Percentiles rank a stretch among this genome's conserved stretches.
Conservation (phyloP, 2,113 vertebrate genomes). For the Sterrhoptilus dennistouni region DNA sequence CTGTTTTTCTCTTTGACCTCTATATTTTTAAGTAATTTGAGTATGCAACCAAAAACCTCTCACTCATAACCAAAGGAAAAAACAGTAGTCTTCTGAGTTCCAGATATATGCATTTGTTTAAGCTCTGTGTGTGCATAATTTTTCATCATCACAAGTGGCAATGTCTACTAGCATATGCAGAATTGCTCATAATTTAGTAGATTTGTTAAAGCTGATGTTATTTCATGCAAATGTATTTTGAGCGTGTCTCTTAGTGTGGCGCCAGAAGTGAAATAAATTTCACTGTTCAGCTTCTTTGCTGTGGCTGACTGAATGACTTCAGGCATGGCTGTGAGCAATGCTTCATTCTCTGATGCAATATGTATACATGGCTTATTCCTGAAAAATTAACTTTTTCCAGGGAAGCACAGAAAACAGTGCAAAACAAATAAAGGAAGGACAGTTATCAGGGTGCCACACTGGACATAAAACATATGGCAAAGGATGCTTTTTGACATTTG, state of each 20-base stretch:
- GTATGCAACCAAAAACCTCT: neutral
- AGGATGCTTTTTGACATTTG: neutral
- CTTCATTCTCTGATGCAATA: neutral
- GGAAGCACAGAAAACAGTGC: neutral
- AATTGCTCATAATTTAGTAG: neutral
- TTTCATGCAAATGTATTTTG: constrained; percentile 31
- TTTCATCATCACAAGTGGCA: neutral
- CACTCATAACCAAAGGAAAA: neutral
- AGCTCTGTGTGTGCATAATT: neutral
- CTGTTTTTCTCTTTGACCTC: neutral
- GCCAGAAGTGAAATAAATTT: constrained; percentile 52
- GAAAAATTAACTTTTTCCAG: neutral
- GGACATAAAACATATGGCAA: neutral
- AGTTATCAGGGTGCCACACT: neutral
- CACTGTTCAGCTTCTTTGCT: constrained; percentile 23
- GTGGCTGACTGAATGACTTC: constrained; percentile 40
- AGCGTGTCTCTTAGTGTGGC: neutral
- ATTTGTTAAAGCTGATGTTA: constrained; percentile 17
- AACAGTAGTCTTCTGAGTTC: neutral
- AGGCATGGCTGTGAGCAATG: constrained; percentile 26
- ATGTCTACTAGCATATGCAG: neutral
- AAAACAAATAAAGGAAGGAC: neutral
- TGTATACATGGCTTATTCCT: neutral
- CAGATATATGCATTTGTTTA: neutral
- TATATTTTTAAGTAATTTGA: neutral